Percentiles rank a stretch among this genome's conserved stretches.
Conservation (phyloP, 2,888 invertebrate species). For the Oligia strigilis region DNA sequence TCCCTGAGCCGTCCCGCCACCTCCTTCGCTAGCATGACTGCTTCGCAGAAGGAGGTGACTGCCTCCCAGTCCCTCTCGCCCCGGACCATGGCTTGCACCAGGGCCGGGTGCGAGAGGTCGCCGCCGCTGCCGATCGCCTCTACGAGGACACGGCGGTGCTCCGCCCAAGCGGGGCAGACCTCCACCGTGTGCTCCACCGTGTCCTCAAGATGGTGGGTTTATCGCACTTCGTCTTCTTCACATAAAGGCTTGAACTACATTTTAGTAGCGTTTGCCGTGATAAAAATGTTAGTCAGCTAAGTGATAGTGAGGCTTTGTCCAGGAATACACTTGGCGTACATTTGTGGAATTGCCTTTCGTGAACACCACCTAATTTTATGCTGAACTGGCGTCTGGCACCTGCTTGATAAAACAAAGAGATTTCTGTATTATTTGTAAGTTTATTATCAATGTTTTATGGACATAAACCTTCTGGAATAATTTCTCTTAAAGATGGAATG, state of each 20-base stretch:
- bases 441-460: neutral
- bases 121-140: no score
- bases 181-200: no score
- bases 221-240: neutral
- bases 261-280: neutral
- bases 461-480: neutral
- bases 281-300: neutral
- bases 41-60: no score
- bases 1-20: no score
- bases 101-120: no score
- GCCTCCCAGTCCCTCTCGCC: no score
- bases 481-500: neutral
- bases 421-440: neutral
- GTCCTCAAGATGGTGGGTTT: neutral
- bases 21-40: no score
- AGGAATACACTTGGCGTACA: neutral
- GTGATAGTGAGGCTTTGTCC: no score
- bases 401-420: neutral
- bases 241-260: neutral
- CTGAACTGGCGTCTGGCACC: neutral
- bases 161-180: no score
- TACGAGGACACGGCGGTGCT: no score
- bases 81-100: no score
- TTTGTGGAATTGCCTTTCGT: neutral
- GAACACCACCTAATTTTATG: neutral